Percentiles rank a stretch among this genome's conserved stretches.
Conservation (phyloP, 2,888 invertebrate species). For the Folsomia candida region DNA sequence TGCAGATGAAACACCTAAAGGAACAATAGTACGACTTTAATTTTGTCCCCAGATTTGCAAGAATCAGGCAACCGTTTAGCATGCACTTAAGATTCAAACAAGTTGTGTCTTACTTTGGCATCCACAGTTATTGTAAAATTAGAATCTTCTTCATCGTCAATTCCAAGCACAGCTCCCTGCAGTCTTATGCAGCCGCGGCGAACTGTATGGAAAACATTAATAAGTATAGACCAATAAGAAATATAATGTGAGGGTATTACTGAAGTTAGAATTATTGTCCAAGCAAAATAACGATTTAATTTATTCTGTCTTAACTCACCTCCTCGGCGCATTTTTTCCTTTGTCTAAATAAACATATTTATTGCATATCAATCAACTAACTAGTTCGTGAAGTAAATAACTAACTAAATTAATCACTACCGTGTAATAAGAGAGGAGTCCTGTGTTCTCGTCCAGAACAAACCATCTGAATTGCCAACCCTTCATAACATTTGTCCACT, state of each 20-base stretch:
- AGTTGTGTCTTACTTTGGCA: constrained; percentile 89
- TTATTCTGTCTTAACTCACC: too few species aligned
- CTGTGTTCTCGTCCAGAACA: constrained; percentile 94
- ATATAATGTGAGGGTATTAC: too few species aligned
- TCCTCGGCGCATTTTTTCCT: constrained; percentile 97
- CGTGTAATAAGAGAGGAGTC: constrained; percentile 94
- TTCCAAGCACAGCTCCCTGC: constrained; percentile 95
- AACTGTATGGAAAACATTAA: too few species aligned
- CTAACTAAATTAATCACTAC: constrained; percentile 57
- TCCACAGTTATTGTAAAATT: constrained; percentile 99
- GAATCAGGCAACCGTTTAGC: too few species aligned
- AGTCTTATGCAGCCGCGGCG: constrained; percentile 95
- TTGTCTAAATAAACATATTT: constrained; percentile 69
- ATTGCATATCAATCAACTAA: constrained; percentile 26
- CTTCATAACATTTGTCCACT: constrained; percentile 95
- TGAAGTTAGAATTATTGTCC: too few species aligned
- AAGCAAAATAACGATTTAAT: too few species aligned
- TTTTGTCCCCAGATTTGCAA: too few species aligned
- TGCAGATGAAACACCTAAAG: constrained; percentile 99
- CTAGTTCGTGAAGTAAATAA: constrained; percentile 27
- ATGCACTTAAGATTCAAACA: too few species aligned
- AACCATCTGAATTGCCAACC: constrained; percentile 99
- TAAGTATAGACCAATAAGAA: too few species aligned
- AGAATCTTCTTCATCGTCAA: constrained; percentile 98
- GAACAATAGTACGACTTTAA: too few species aligned